These are phyloP conservation scores for Pedionomus torquatus DNA, from an alignment of 2,113 vertebrate species.

Conservation along the genomic window DNA sequence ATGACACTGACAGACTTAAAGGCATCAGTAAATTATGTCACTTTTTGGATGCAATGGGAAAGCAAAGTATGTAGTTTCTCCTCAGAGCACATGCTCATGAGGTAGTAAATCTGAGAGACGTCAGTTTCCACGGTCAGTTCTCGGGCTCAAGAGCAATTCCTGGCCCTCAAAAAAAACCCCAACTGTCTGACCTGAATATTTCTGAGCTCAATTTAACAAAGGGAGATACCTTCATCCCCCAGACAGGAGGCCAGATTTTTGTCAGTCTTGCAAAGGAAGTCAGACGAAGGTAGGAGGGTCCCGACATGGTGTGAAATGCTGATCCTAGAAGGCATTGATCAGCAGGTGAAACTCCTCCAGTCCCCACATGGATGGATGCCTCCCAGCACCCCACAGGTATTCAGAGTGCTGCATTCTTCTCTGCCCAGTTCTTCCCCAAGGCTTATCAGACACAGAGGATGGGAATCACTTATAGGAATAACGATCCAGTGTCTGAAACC, in stretches of 20 bases:
- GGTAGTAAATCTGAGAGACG: not conserved
- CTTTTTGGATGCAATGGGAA: not conserved
- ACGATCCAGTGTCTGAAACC: not conserved
- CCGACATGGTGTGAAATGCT: not conserved
- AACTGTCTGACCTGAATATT: not conserved
- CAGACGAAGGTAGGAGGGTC: not conserved
- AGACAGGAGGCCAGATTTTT: not conserved
- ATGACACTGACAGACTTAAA: not conserved
- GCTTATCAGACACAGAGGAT: conserved; percentile 10
- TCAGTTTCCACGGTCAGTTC: not conserved
- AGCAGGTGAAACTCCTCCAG: not conserved
- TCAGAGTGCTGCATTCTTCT: not conserved
- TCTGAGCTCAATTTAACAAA: not conserved
- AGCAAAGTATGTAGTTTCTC: not conserved
- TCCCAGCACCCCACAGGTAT: conserved; percentile 16
- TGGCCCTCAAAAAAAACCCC: not conserved
- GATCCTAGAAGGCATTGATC: not conserved
- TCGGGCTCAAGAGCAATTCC: not conserved
- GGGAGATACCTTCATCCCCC: not conserved
- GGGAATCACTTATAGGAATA: not conserved
- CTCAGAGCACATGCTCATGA: not conserved
- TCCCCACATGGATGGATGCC: not conserved
- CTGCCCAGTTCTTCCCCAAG: not conserved
- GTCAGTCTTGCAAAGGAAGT: not conserved
- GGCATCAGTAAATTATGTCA: not conserved